These are phyloP conservation scores for Atrina japonica DNA, from an alignment of 2,888 invertebrate species.

Conservation along the genomic window DNA sequence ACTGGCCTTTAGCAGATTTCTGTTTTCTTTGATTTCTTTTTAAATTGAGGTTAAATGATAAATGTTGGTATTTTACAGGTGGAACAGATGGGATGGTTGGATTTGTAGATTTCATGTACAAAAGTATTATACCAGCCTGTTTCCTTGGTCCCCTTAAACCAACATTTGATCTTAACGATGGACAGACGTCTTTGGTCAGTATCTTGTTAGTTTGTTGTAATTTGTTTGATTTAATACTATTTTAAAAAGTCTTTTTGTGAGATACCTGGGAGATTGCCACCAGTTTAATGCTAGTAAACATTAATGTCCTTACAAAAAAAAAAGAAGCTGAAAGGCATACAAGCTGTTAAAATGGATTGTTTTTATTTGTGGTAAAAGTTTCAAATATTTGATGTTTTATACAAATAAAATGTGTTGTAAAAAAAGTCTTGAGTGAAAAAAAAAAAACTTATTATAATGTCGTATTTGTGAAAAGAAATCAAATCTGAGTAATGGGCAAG, in stretches of 20 bases:
- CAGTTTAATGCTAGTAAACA: background rate
- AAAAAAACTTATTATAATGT: too few species aligned
- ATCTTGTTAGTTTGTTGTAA: background rate
- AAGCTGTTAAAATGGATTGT: too few species aligned
- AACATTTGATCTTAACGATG: constrained; percentile 82
- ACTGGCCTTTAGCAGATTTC: background rate
- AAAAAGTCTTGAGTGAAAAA: too few species aligned
- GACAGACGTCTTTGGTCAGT: constrained; percentile 81
- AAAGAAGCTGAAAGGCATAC: too few species aligned
- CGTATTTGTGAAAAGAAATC: too few species aligned
- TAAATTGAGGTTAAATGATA: too few species aligned
- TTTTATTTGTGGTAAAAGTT: too few species aligned
- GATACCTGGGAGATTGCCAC: background rate
- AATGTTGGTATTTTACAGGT: constrained; percentile 68
- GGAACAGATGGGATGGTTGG: constrained; percentile 80
- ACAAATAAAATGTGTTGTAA: too few species aligned
- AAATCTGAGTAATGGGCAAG: too few species aligned
- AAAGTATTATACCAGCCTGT: constrained; percentile 83
- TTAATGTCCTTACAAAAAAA: too few species aligned
- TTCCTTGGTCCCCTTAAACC: constrained; percentile 82
- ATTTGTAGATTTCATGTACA: constrained; percentile 82
- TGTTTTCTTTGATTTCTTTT: background rate
- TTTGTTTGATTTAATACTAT: background rate
- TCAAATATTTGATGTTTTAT: too few species aligned
- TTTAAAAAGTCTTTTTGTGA: background rate